Evolutionary conservation across 2,888 invertebrate genomes (phyloP).

Genomic region (Doris montereyensis): DNA sequence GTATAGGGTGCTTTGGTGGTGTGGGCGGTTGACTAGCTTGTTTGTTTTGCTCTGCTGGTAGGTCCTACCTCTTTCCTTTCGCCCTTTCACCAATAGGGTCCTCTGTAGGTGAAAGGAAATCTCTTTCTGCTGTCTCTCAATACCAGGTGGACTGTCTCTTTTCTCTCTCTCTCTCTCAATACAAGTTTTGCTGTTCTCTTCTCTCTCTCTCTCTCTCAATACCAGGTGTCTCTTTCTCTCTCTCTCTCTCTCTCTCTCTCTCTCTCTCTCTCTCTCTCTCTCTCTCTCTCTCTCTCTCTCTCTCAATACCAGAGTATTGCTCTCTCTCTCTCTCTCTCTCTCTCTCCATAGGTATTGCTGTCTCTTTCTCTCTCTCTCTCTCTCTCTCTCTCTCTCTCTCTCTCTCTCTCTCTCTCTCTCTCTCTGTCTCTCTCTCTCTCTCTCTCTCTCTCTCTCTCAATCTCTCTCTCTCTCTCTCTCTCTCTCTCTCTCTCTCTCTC

Average conservation of each 20-base stretch:
- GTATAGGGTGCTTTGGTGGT: too few species aligned
- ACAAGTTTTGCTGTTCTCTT: not conserved
- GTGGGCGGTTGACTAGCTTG: too few species aligned
- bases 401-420: slow-evolving; percentile 2
- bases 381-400: not conserved
- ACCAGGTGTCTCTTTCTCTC: not conserved
- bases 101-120: not conserved
- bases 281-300: not conserved
- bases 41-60: slow-evolving; percentile 82
- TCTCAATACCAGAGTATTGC: too few species aligned
- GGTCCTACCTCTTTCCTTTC: slow-evolving; percentile 12
- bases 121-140: too few species aligned
- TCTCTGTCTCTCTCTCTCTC: not conserved
- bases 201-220: not conserved
- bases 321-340: slow-evolving; percentile 2
- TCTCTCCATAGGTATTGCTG: slow-evolving; percentile 8
- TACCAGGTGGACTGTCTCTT: not conserved
- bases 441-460: not conserved
- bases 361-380: slow-evolving; percentile 15
- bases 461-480: not conserved
- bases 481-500: slow-evolving; percentile 7
- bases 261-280: not conserved
- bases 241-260: slow-evolving; percentile 24
- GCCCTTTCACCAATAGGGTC: not conserved
- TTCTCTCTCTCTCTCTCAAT: not conserved